These are phyloP conservation scores for Nomia melanderi DNA, from an alignment of 1,140 invertebrate species.

Conservation along the genomic window DNA sequence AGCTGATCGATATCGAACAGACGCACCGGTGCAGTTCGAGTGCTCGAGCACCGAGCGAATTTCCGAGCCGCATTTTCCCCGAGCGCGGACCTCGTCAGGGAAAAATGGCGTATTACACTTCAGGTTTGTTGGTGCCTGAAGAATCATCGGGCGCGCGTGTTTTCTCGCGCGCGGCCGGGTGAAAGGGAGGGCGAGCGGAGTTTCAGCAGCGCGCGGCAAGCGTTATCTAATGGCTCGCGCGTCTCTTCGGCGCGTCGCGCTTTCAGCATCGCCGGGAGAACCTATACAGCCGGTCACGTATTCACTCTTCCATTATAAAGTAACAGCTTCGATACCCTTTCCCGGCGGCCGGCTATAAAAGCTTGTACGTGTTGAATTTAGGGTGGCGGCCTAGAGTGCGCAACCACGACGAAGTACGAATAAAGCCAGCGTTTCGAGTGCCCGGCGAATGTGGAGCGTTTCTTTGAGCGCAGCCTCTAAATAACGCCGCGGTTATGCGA, in stretches of 20 bases:
- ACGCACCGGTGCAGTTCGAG: too few species aligned
- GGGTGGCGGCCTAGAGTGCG: constrained; percentile 17
- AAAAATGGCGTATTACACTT: too few species aligned
- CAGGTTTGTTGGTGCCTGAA: too few species aligned
- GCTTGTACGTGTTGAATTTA: constrained; percentile 43
- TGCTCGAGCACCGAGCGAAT: too few species aligned
- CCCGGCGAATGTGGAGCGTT: constrained; percentile 16
- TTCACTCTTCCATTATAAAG: constrained; percentile 61
- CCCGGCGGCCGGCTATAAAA: constrained; percentile 37
- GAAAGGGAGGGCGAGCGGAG: not conserved
- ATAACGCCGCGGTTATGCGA: too few species aligned
- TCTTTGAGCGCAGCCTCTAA: not conserved
- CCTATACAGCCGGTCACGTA: constrained; percentile 69
- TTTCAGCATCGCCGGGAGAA: constrained; percentile 15
- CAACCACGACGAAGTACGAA: constrained; percentile 1
- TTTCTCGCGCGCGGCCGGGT: too few species aligned
- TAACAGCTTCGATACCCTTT: constrained; percentile 53
- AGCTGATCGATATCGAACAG: too few species aligned
- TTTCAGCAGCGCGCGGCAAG: constrained; percentile 23
- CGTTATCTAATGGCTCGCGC: constrained; percentile 49
- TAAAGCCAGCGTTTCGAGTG: constrained; percentile 13
- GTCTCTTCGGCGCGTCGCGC: constrained; percentile 26
- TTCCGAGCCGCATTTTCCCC: too few species aligned
- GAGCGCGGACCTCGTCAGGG: too few species aligned
- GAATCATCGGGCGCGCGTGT: too few species aligned